Conservation (phyloP, 2,888 invertebrate genomes). For the Creontiades dilutus region DNA sequence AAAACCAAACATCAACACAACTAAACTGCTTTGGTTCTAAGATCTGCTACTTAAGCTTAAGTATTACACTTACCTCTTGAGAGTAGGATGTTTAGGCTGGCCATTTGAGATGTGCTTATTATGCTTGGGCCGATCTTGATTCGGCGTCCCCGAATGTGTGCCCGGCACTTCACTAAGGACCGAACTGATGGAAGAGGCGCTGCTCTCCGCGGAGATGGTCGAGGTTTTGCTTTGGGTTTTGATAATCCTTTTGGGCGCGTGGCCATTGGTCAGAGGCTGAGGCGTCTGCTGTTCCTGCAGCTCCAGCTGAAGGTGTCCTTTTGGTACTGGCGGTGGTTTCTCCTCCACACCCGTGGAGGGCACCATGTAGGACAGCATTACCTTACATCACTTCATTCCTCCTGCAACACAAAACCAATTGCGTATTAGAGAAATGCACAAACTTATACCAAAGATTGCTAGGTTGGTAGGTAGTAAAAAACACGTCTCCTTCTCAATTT, state of each 20-base stretch:
- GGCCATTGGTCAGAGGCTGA: slow-evolving; percentile 77
- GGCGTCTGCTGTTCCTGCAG: slow-evolving; percentile 77
- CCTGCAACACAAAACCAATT: slow-evolving; percentile 52
- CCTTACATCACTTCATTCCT: slow-evolving; percentile 69
- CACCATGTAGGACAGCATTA: slow-evolving; percentile 89
- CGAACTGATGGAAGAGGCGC: slow-evolving; percentile 83
- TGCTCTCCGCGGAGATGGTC: slow-evolving; percentile 83
- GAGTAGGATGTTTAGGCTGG: slow-evolving; percentile 85
- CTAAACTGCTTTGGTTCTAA: too few relatives aligned
- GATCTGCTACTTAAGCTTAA: too few relatives aligned
- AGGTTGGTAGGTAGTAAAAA: too few relatives aligned
- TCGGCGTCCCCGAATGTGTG: slow-evolving; percentile 80
- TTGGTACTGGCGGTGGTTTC: slow-evolving; percentile 84
- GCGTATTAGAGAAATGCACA: too few relatives aligned
- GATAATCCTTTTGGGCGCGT: slow-evolving; percentile 77
- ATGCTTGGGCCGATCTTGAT: slow-evolving; percentile 83
- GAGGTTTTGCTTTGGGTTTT: slow-evolving; percentile 76
- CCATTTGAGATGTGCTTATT: slow-evolving; percentile 84
- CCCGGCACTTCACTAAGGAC: slow-evolving; percentile 81
- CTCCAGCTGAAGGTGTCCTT: slow-evolving; percentile 81
- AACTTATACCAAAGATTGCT: too few relatives aligned
- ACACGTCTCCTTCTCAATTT: too few relatives aligned
- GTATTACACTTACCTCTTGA: slow-evolving; percentile 83
- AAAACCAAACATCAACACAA: too few relatives aligned
- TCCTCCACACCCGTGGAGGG: slow-evolving; percentile 83